Percentiles rank a stretch among this genome's conserved stretches.
Conservation (phyloP, 2,797 vertebrate genomes). For the Myotis daubentonii region DNA sequence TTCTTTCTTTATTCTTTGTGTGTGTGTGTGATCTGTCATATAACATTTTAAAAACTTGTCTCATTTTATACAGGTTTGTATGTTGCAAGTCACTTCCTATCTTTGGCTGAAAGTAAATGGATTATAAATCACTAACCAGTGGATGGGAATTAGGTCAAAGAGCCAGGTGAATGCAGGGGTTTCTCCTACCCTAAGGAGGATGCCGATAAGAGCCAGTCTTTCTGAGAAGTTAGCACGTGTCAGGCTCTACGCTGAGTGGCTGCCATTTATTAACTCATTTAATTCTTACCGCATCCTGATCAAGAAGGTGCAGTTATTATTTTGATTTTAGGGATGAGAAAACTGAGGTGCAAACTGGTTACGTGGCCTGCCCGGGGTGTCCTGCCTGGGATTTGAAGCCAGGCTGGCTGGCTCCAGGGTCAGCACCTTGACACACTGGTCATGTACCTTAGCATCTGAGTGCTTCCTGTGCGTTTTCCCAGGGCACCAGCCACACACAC, state of each 20-base stretch:
- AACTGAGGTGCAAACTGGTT: neutral
- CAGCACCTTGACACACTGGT: fast-evolving
- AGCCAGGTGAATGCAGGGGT: neutral
- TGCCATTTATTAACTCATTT: neutral
- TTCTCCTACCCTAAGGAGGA: neutral
- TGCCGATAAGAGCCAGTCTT: neutral
- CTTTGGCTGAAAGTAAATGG: neutral
- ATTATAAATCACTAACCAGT: constrained; percentile 2
- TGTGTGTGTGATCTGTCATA: neutral
- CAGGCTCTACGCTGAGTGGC: neutral
- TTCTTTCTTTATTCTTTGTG: neutral
- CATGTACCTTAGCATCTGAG: neutral
- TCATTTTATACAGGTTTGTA: neutral
- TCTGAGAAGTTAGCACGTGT: neutral
- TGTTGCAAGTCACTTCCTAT: neutral
- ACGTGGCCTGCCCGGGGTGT: neutral
- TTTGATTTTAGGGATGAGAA: neutral
- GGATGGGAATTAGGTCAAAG: constrained; percentile 9
- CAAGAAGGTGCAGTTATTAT: neutral
- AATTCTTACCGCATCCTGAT: neutral
- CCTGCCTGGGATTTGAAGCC: neutral
- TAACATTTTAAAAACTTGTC: neutral
- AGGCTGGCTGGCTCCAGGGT: no score
- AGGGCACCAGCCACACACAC: fast-evolving
- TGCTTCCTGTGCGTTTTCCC: fast-evolving